Base-by-base conservation (phyloP, 1,140 invertebrate genomes). In the Marisa cornuarietis region DNA sequence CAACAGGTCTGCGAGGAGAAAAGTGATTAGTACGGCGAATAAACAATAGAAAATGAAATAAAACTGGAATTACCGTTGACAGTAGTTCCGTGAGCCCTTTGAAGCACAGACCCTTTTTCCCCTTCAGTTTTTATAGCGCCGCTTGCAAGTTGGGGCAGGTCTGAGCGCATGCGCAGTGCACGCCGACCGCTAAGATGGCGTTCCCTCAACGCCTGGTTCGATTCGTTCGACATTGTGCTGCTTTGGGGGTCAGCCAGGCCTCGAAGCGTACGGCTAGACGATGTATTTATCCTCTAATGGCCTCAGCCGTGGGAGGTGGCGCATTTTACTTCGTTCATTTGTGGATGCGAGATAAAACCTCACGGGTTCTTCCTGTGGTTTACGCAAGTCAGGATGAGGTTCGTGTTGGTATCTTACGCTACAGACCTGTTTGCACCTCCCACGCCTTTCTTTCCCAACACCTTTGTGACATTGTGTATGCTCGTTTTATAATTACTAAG, bases 241-340 rank as follows among this genome's bases (percentile, higher is more conserved):
- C 26, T 62, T 52, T 75, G 51, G 9, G 54, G 54, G 54, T n/a
- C 24, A 31, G 14, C 14, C 51, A 58, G n/a, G 1, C 52, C 52
- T 58, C n/a, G 24, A 24, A 24, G 26, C 18, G 52, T 9, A 58
- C 73, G 4, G 31, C 73, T 52, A 75, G 49, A 22, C 52, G 73
- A 61, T 58, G 31, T 58, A 16, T 75, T 22, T 75, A 51, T 42
- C 62, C 73, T 42, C 54, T 75, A 18, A 22, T 75, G 73, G n/a
- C 73, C 61, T 52, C 73, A 11, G 73, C 73, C 22, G 61, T 58
- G 61, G 73, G 73, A 58, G 73, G 73, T 20, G 73, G 73, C 26
- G 58, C 58, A 18, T 2, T 61, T 42, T 75, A 75, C 54, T 52
- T 58, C n/a, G 11, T 61, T 52, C 31, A 75, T 8, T 54, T 16